phyloP scores from a whole-genome alignment of 1,140 invertebrate genomes.

The Drosophila murphyi region DNA sequence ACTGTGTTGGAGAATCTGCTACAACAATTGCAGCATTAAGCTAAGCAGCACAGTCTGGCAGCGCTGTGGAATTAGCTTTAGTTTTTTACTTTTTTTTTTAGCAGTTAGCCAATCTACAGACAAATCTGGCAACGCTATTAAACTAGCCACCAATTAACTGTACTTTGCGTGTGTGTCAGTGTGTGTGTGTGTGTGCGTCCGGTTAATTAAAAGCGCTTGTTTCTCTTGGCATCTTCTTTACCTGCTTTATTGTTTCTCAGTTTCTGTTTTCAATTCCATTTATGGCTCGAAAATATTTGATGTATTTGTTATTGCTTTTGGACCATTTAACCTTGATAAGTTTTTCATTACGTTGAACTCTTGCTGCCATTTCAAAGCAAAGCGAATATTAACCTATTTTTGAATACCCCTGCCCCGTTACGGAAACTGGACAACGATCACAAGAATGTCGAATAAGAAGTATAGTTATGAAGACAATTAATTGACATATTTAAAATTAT shows the following conservation, averaged over 20 bases:
- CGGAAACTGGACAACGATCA: too few relatives aligned
- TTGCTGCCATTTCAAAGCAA: conserved; percentile 17
- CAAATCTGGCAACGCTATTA: conserved; percentile 12
- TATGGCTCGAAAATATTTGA: background rate
- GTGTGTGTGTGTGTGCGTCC: conserved; percentile 10
- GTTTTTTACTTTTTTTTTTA: background rate
- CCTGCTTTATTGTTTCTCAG: conserved; percentile 15
- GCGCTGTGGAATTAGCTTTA: background rate
- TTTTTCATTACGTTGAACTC: conserved; percentile 70
- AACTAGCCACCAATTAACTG: conserved; percentile 22
- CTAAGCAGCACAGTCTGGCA: background rate
- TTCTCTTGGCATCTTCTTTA: conserved; percentile 49
- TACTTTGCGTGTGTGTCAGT: conserved; percentile 2
- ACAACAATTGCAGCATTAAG: background rate
- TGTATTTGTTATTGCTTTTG: conserved; percentile 19
- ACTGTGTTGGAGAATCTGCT: too few relatives aligned
- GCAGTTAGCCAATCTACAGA: conserved; percentile 2
- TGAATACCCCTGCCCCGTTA: too few relatives aligned
- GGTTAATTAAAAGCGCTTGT: conserved; percentile 61
- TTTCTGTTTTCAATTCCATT: conserved; percentile 8
- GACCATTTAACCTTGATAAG: conserved; percentile 72
- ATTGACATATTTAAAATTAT: too few relatives aligned
- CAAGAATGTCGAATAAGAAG: too few relatives aligned
- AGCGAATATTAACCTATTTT: too few relatives aligned
- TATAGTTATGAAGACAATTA: too few relatives aligned